Base-by-base conservation (phyloP, 2,113 vertebrate genomes). In the Aviceda subcristata region DNA sequence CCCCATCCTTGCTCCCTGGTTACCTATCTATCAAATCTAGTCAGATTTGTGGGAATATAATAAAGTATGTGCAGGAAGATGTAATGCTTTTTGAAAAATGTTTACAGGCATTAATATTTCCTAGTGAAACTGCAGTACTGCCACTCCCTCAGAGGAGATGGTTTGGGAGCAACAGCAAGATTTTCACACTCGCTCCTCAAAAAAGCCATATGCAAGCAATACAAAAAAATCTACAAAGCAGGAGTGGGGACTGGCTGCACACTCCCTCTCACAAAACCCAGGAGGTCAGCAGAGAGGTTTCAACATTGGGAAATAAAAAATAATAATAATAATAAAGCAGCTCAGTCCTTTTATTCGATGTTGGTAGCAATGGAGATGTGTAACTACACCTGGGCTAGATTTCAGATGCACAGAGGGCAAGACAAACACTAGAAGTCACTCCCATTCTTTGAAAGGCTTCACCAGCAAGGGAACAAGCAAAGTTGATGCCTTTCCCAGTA, bases 11-110 rank as follows among this genome's bases (percentile, higher is more conserved):
- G 62, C 90, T 94, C 95, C 93, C 89, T 88, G 34, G 85, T 56
- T 93, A 93, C 92, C 94, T 67, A 97, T 98, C 91, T 97, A 97
- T 98, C 96, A 97, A 94, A 96, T 92, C 66, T 63, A 96, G 95
- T 95, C 96, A 96, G 94, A 95, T 97, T 97, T 92, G 97, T 92
- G 86, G 77, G 67, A 92, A 88, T 93, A 94, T 95, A 97, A 98
- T 96, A 95, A 97, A 97, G 95, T 95, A 95, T 57, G 16, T 92
- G 94, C 95, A 95, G 91, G 90, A 97, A 97, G 97, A 97, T 81
- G 77, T 84, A 96, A 97, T 69, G 72, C 76, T 77, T 91, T 96
- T 89, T 95, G 94, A 96, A 97, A 97, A 97, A 95, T 95, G 92
- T 97, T 97, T 97, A 95, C 74, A 76, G 24, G 71, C 90, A 80